Base-by-base conservation (phyloP, 2,888 invertebrate species). In the Euspilapteryx auroguttella region DNA sequence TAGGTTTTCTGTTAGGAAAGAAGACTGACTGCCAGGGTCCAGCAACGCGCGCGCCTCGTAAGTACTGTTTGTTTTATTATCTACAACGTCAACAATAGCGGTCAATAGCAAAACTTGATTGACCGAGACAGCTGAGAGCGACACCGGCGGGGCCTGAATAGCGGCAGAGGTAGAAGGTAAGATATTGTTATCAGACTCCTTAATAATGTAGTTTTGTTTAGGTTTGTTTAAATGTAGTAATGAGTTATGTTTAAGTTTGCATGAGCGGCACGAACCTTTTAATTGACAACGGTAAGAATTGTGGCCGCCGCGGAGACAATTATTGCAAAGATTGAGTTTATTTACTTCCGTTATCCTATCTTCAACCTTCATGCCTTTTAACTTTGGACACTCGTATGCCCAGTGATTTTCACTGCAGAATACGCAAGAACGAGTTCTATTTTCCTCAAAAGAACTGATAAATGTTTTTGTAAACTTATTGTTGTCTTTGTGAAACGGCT, bases 11-110 rank as follows among this genome's bases (percentile, higher is more conserved):
- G 20, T 29, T 8, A 32, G 20, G 27, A 32, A 32, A 4, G 29
- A 29, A 8, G 32, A 32, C 14, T 32, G 32, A n/a, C 29, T 29
- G 6, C 32, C 32, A 12, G 29, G 25, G n/a, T 29, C 32, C 5
- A 32, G 27, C 10, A 31, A 14, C 11, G 29, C 29, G 12, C 32
- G 32, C n/a, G 32, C 32, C 17, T 27, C 25, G 9, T 20, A 8
- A 15, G 13, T 25, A 11, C 24, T 15, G 20, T 32, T 32, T 8
- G 14, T 27, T 26, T 24, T 13, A n/a, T 12, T 22, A 28, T 25
- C 21, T 10, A 23, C 25, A 24, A 32, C 28, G 3, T 21, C 17
- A 12, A 32, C 17, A 8, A 30, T 27, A 3, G 32, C 32, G 20
- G 32, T 32, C 9, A 26, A 29, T 10, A 32, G 22, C 12, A 33